phyloP scores from a whole-genome alignment of 2,797 vertebrate species.

The Chaenodraco wilsoni region DNA sequence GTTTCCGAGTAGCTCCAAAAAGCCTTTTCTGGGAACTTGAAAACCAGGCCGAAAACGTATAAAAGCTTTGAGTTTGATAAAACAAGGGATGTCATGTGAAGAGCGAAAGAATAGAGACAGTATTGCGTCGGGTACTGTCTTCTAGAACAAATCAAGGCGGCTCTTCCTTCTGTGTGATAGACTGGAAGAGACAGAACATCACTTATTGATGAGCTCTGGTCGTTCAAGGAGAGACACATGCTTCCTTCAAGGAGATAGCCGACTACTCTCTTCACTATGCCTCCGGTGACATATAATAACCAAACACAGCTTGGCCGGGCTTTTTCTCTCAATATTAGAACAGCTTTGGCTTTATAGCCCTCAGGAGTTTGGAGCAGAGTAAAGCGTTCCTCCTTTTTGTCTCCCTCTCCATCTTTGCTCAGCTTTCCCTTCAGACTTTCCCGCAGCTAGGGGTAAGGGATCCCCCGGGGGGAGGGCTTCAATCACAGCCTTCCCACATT shows the following conservation, averaged over 20 bases:
- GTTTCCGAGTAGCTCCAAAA: conserved; percentile 16
- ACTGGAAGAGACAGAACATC: conserved; percentile 76
- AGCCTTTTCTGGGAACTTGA: conserved; percentile 26
- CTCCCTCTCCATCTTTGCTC: conserved; percentile 59
- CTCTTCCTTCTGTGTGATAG: conserved; percentile 65
- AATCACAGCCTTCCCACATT: conserved; percentile 70
- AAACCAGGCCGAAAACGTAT: conserved; percentile 30
- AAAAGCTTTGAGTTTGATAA: conserved; percentile 41
- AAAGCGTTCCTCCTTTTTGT: conserved; percentile 55
- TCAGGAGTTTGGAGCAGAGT: conserved; percentile 46
- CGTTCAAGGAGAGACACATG: conserved; percentile 73
- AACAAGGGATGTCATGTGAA: conserved; percentile 39
- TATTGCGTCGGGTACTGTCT: conserved; percentile 43
- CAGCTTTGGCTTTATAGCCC: conserved; percentile 60
- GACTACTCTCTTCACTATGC: conserved; percentile 41
- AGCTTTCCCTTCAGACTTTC: conserved; percentile 55
- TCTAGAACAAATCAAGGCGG: conserved; percentile 68
- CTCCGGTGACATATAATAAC: conserved; percentile 52
- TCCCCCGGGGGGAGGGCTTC: conserved; percentile 59
- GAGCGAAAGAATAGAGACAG: conserved; percentile 24
- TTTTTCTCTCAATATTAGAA: conserved; percentile 68
- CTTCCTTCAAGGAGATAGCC: conserved; percentile 73
- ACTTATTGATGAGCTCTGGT: conserved; percentile 79
- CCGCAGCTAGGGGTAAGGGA: conserved; percentile 37
- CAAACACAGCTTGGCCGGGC: conserved; percentile 38